These are phyloP conservation scores for Drosophila gunungcola DNA, from an alignment of 1,140 invertebrate genomes.

Conservation along the genomic window DNA sequence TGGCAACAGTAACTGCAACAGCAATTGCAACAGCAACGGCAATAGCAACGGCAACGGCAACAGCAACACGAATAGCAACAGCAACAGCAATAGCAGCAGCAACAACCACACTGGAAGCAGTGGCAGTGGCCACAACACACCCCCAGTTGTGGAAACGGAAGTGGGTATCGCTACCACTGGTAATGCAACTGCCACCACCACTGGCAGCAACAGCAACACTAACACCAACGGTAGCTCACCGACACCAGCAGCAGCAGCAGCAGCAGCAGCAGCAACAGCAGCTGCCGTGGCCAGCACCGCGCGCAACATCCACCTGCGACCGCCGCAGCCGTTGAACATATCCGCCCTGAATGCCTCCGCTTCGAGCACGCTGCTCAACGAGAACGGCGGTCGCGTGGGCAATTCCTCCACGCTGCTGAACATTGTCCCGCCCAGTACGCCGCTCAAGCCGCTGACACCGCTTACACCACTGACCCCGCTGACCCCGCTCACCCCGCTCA, in stretches of 20 bases:
- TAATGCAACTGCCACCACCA: neutral
- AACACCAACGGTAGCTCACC: slow-evolving; percentile 34
- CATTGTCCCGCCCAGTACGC: slow-evolving; percentile 56
- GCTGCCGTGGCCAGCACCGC: slow-evolving; percentile 69
- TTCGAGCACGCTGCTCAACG: slow-evolving; percentile 61
- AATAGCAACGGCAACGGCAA: slow-evolving; percentile 15
- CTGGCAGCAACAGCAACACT: slow-evolving; percentile 10
- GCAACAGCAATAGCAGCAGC: slow-evolving; percentile 15
- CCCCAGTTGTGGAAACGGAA: slow-evolving; percentile 18
- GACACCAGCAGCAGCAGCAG: slow-evolving; percentile 49
- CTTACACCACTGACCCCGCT: slow-evolving; percentile 36
- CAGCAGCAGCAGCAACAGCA: slow-evolving; percentile 31
- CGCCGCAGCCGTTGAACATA: slow-evolving; percentile 87
- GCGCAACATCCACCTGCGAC: slow-evolving; percentile 79
- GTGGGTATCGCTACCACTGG: slow-evolving; percentile 1
- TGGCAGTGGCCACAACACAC: slow-evolving; percentile 29
- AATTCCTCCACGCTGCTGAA: slow-evolving; percentile 65
- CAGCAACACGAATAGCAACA: slow-evolving; percentile 17
- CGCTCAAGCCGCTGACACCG: slow-evolving; percentile 31
- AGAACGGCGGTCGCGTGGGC: slow-evolving; percentile 41
- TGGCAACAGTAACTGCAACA: slow-evolving; percentile 24
- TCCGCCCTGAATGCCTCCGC: slow-evolving; percentile 86
- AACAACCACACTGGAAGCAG: slow-evolving; percentile 21
- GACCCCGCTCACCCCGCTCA: slow-evolving; percentile 60
- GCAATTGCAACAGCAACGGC: slow-evolving; percentile 17